Percentiles rank a stretch among this genome's conserved stretches.
These are phyloP conservation scores for Pollicipes pollicipes DNA, from an alignment of 1,140 invertebrate genomes.

Conservation along the genomic window DNA sequence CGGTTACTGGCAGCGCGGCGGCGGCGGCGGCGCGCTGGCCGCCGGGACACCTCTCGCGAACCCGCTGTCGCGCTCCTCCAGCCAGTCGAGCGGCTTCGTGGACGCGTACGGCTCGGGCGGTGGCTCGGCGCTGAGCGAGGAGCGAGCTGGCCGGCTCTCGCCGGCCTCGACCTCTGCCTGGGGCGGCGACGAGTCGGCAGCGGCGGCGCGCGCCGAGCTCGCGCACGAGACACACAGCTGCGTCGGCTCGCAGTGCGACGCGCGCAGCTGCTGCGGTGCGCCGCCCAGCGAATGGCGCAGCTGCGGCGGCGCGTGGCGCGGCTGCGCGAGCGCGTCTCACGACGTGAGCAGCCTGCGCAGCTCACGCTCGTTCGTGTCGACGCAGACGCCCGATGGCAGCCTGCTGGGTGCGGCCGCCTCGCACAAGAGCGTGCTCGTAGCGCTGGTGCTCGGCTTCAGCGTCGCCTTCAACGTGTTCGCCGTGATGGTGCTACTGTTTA, in stretches of 20 bases:
- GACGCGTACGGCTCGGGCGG: neutral
- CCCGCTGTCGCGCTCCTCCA: neutral
- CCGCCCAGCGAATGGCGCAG: neutral
- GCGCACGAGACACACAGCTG: neutral
- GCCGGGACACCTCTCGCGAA: too few relatives aligned
- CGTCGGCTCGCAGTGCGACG: neutral
- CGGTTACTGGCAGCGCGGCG: neutral
- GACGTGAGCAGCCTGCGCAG: neutral
- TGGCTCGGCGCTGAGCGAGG: neutral
- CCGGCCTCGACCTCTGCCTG: too few relatives aligned
- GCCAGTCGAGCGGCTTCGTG: neutral
- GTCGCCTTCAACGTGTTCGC: neutral
- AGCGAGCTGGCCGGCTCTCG: neutral
- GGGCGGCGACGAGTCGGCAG: too few relatives aligned
- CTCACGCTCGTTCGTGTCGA: neutral
- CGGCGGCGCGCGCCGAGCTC: neutral
- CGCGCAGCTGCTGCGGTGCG: neutral
- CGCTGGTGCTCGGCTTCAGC: neutral
- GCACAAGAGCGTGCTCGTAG: neutral
- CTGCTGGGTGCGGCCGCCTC: neutral
- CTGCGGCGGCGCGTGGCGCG: too few relatives aligned
- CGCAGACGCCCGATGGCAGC: neutral
- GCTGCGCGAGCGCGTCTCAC: neutral
- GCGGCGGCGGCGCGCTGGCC: too few relatives aligned
- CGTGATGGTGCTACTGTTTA: neutral